A percentile compares a stretch with the other conserved stretches of the same genome.
phyloP scores from a whole-genome alignment of 1,140 invertebrate genomes.

The Papilio helenus region DNA sequence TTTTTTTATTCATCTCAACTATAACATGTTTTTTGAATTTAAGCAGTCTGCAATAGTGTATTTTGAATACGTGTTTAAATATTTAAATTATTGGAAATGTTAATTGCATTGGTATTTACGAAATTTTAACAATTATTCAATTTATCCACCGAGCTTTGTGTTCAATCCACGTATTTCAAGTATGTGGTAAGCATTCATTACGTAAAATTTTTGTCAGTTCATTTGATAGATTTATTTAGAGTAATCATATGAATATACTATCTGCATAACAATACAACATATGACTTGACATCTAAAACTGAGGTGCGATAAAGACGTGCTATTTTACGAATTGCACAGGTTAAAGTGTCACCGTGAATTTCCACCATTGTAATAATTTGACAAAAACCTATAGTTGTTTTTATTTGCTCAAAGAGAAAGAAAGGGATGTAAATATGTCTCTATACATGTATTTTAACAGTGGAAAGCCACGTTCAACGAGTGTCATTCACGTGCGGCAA shows the following conservation, averaged over 20 bases:
- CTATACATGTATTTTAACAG: neutral
- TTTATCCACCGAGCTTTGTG: constrained; percentile 6
- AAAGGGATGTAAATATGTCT: no score
- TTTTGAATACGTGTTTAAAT: neutral
- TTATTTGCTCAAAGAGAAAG: no score
- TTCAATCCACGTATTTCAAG: neutral
- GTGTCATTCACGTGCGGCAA: constrained; percentile 10
- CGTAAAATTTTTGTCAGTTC: neutral
- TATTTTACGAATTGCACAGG: neutral
- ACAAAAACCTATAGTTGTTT: no score
- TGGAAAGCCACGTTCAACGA: neutral
- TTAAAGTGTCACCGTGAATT: neutral
- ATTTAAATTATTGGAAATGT: neutral
- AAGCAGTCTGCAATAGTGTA: neutral
- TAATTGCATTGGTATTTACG: neutral
- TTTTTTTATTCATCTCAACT: neutral
- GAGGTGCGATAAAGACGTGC: neutral
- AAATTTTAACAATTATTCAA: constrained; percentile 19
- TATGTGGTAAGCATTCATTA: neutral
- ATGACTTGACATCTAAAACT: neutral
- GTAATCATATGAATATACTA: neutral
- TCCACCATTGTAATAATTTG: no score
- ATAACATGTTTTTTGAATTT: neutral
- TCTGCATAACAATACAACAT: neutral
- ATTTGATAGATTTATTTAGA: neutral